Conservation (phyloP, 2,888 invertebrate genomes). For the Synanthedon myopaeformis region DNA sequence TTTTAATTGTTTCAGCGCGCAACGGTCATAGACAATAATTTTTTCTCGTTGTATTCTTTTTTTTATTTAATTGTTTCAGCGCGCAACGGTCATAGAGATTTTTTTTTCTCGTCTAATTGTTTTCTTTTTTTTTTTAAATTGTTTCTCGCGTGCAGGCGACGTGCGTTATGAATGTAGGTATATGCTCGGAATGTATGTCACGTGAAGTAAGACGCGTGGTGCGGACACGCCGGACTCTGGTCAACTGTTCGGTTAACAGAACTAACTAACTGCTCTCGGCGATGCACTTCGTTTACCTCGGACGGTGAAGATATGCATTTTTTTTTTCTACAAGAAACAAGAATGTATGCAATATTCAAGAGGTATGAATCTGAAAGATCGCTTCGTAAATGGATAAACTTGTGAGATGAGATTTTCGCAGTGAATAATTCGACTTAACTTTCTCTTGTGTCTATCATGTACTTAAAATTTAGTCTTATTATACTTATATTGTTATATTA, state of each 20-base stretch:
- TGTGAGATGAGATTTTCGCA: no score
- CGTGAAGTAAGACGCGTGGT: conserved; percentile 29
- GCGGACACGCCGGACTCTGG: conserved; percentile 52
- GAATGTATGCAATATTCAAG: neutral
- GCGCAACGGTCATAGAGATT: conserved; percentile 18
- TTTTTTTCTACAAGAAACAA: neutral
- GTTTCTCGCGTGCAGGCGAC: conserved; percentile 28
- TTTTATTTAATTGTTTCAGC: conserved; percentile 22
- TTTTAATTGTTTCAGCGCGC: conserved; percentile 23
- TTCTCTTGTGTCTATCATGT: no score
- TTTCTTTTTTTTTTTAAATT: conserved; percentile 19
- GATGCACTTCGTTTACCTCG: conserved; percentile 5
- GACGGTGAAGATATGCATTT: neutral
- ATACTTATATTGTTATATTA: no score
- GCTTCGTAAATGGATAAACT: neutral
- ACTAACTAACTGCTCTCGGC: conserved; percentile 2
- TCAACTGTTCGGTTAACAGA: conserved; percentile 38
- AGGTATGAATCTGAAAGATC: neutral
- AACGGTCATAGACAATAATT: conserved; percentile 18
- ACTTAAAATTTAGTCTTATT: no score
- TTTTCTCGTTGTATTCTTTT: conserved; percentile 19
- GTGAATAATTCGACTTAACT: no score
- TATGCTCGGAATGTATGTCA: conserved; percentile 13
- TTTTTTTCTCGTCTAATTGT: conserved; percentile 22
- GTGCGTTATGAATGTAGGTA: conserved; percentile 2